Evolutionary conservation across 2,888 invertebrate genomes (phyloP).

Genomic region (Tenthredo notha): DNA sequence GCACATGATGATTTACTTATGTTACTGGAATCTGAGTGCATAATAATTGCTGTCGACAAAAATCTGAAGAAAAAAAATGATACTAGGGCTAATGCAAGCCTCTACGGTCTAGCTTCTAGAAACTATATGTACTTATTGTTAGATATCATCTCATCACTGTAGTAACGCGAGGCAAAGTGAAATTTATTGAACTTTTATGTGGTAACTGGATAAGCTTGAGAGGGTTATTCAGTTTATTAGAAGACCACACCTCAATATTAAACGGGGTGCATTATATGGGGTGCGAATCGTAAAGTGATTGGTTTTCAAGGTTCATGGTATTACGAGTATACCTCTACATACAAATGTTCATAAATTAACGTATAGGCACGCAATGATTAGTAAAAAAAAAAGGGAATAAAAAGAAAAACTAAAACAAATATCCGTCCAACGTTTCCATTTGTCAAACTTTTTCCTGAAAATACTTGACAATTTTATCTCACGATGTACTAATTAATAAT

Average conservation of each 20-base stretch:
- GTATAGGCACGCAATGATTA: conserved; percentile 7
- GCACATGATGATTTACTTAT: too few species aligned
- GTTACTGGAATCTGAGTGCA: background rate
- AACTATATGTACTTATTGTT: background rate
- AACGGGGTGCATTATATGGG: conserved; percentile 42
- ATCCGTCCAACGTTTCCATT: background rate
- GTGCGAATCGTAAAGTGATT: conserved; percentile 44
- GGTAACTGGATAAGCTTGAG: conserved; percentile 42
- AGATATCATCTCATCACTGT: background rate
- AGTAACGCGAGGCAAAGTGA: background rate
- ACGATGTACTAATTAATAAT: background rate
- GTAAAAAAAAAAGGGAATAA: background rate
- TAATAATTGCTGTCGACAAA: too few species aligned
- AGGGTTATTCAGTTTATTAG: conserved; percentile 48
- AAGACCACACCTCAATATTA: conserved; percentile 50
- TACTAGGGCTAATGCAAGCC: background rate
- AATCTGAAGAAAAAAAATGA: background rate
- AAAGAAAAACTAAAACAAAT: background rate
- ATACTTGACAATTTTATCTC: background rate
- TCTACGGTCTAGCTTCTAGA: background rate
- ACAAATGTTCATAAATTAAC: background rate
- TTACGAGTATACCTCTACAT: background rate
- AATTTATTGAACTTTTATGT: conserved; percentile 45
- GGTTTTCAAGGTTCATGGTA: conserved; percentile 40
- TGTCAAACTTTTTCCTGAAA: background rate